Conservation (phyloP, 2,888 invertebrate species). For the Agrochola circellaris region DNA sequence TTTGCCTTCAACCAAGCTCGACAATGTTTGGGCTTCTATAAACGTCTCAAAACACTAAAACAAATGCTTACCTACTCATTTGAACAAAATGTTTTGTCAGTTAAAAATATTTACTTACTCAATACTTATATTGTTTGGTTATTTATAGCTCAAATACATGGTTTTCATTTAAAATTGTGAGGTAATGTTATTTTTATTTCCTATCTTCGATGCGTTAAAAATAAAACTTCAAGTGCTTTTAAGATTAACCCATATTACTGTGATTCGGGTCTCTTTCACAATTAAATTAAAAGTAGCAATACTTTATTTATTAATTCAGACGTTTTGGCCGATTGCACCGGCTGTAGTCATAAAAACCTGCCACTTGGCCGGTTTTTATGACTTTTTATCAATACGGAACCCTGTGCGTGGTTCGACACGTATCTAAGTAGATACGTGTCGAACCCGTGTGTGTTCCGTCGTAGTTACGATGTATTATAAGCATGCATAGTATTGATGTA, state of each 20-base stretch:
- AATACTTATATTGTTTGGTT: slow-evolving; percentile 26
- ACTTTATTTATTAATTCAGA: not conserved
- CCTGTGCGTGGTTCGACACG: no score
- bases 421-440: not conserved
- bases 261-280: not conserved
- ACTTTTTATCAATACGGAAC: no score
- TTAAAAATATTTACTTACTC: slow-evolving; percentile 20
- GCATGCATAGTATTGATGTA: no score
- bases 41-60: slow-evolving; percentile 84
- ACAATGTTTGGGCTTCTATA: slow-evolving; percentile 85
- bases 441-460: not conserved
- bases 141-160: slow-evolving; percentile 35
- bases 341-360: not conserved
- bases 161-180: slow-evolving; percentile 20
- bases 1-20: slow-evolving; percentile 80
- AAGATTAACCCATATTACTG: not conserved
- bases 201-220: not conserved
- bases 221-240: not conserved
- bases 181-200: slow-evolving; percentile 22
- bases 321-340: not conserved
- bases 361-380: no score
- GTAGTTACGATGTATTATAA: not conserved
- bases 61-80: slow-evolving; percentile 5
- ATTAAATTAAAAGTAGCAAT: not conserved
- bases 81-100: slow-evolving; percentile 30